Evolutionary conservation across 92 coral and sea anemone species (phyloP).

Genomic region (Plumapathes pennacea): DNA sequence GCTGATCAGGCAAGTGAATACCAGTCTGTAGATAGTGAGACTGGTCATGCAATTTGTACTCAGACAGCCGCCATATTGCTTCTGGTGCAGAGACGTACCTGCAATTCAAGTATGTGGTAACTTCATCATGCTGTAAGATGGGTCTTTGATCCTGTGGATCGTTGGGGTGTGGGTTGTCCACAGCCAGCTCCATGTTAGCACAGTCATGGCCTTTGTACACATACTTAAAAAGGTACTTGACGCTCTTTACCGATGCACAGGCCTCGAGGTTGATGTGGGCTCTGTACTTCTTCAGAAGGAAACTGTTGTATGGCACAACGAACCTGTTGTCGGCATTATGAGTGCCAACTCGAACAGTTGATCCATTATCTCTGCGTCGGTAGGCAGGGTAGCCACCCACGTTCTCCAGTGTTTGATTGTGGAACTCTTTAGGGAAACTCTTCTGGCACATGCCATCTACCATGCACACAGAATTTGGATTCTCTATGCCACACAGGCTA

Average conservation of each 20-base stretch:
- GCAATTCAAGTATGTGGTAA: not conserved
- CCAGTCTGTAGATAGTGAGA: not conserved
- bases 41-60: not conserved
- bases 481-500: no score
- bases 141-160: no score
- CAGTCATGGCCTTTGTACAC: slow-evolving; percentile 11
- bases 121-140: not conserved
- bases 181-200: not conserved
- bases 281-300: not conserved
- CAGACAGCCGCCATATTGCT: slow-evolving; percentile 2
- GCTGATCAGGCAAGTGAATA: no score
- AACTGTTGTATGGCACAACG: slow-evolving; percentile 7
- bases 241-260: not conserved
- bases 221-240: slow-evolving; percentile 13
- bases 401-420: not conserved
- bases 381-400: slow-evolving; percentile 1
- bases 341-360: not conserved
- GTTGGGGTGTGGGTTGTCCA: no score
- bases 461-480: no score
- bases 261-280: slow-evolving; percentile 12
- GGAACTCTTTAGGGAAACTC: no score
- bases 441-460: no score
- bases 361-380: not conserved
- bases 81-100: slow-evolving; percentile 7
- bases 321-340: not conserved